phyloP scores from a whole-genome alignment of 2,797 vertebrate genomes.

The Mastacembelus armatus region DNA sequence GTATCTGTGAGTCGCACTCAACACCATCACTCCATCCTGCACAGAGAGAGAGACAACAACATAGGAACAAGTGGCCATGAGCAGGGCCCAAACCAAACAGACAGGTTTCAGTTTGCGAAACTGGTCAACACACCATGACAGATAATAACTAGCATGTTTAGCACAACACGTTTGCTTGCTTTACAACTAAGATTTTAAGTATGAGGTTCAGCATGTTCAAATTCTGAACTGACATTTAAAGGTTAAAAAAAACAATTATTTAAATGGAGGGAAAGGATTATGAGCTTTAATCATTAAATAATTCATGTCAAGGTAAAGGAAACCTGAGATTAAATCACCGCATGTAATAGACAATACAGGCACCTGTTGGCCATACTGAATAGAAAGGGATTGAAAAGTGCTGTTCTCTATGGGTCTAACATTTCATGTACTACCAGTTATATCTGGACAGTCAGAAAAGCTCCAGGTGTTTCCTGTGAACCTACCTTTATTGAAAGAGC shows the following conservation, averaged over 20 bases:
- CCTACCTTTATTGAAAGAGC: slow-evolving; percentile 97
- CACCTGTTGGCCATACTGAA: not conserved
- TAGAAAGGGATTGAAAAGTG: no score
- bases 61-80: not conserved
- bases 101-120: no score
- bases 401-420: not conserved
- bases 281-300: not conserved
- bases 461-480: not conserved
- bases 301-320: no score
- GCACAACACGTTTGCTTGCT: no score
- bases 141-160: no score
- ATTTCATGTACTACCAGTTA: not conserved
- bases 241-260: no score
- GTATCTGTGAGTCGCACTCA: slow-evolving; percentile 96
- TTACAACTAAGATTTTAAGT: no score
- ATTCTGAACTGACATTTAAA: no score
- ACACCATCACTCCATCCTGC: slow-evolving; percentile 97
- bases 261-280: no score
- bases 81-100: not conserved
- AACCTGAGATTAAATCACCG: no score
- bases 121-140: no score
- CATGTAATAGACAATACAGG: not conserved
- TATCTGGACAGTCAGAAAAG: not conserved
- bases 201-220: no score
- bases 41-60: slow-evolving; percentile 23